Conservation (phyloP, 2,797 vertebrate genomes). For the Phrynocephalus guinanensis region DNA sequence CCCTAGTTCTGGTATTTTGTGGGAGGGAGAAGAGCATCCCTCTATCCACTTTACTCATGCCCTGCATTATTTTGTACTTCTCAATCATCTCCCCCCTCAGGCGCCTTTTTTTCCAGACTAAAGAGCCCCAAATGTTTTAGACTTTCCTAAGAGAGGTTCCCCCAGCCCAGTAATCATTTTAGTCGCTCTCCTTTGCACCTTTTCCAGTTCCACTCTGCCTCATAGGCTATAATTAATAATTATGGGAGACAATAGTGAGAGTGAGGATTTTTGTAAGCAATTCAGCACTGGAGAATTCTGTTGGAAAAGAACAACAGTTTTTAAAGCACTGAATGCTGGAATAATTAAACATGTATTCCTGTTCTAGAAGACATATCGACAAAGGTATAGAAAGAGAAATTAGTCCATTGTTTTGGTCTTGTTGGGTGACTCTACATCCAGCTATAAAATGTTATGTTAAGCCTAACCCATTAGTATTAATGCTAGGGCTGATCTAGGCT, state of each 20-base stretch:
- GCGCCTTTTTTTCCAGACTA: too few species aligned
- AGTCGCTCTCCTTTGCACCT: too few species aligned
- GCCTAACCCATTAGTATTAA: not conserved
- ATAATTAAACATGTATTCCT: not conserved
- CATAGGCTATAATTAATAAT: too few species aligned
- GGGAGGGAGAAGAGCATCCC: too few species aligned
- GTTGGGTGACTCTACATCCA: not conserved
- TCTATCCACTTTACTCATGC: too few species aligned
- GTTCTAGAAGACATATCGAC: not conserved
- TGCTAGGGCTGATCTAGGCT: not conserved
- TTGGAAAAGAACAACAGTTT: not conserved
- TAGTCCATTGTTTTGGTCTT: not conserved
- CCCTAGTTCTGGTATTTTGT: too few species aligned
- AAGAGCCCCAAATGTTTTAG: too few species aligned
- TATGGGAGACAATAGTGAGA: not conserved
- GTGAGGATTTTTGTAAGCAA: not conserved
- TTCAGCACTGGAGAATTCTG: not conserved
- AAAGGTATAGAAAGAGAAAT: not conserved
- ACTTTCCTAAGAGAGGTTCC: too few species aligned
- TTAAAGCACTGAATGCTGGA: not conserved
- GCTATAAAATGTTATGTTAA: not conserved
- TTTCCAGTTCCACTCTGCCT: too few species aligned
- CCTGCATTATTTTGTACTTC: too few species aligned
- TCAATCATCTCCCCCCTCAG: too few species aligned
- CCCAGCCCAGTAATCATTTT: too few species aligned